Conservation (phyloP, 35 echinoderm and acorn worm species). For the Ophiothrix spiculata region DNA sequence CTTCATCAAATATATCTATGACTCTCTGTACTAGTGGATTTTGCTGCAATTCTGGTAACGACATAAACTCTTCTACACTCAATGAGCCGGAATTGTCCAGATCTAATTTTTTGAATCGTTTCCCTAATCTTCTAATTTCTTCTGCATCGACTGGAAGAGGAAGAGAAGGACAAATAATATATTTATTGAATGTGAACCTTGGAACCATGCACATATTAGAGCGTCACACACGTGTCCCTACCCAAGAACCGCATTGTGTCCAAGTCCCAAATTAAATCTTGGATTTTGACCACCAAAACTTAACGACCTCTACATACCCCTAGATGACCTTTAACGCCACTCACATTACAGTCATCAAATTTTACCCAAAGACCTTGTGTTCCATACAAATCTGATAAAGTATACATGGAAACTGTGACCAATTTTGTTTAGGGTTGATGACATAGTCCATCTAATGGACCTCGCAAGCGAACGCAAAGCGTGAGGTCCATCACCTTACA, state of each 20-base stretch:
- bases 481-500: too few species aligned
- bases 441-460: too few species aligned
- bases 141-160: slow-evolving; percentile 88
- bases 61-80: slow-evolving; percentile 99
- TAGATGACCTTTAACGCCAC: not conserved
- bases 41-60: slow-evolving; percentile 93
- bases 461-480: too few species aligned
- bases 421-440: too few species aligned
- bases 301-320: not conserved
- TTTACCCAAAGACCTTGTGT: too few species aligned
- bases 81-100: slow-evolving; percentile 96
- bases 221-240: too few species aligned
- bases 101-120: slow-evolving; percentile 95
- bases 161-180: not conserved
- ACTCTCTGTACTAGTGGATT: slow-evolving; percentile 95
- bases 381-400: too few species aligned
- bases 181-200: not conserved
- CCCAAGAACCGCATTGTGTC: not conserved
- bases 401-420: too few species aligned
- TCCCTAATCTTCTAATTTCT: slow-evolving; percentile 96
- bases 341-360: too few species aligned
- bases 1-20: slow-evolving; percentile 99
- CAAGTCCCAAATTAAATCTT: not conserved
- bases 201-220: not conserved
- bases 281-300: not conserved